Conservation (phyloP, 2,888 invertebrate species). For the Aphidius colemani region DNA sequence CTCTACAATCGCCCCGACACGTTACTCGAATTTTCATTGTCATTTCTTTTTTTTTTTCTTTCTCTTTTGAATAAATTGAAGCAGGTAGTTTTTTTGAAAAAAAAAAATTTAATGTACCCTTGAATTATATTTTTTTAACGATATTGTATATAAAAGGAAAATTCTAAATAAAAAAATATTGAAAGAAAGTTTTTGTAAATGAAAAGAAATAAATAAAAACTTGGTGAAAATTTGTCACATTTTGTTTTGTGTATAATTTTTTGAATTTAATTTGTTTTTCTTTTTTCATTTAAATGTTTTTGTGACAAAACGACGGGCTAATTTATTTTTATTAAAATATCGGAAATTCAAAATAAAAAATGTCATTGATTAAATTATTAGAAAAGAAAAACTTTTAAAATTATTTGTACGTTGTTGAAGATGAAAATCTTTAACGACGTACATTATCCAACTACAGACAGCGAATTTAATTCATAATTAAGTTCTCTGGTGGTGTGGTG, state of each 20-base stretch:
- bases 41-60: slow-evolving; percentile 1
- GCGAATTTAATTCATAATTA: slow-evolving; percentile 53
- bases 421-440: slow-evolving; percentile 8
- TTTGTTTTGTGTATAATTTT: not conserved
- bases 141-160: not conserved
- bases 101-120: not conserved
- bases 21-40: not conserved
- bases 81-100: not conserved
- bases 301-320: too few species aligned
- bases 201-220: slow-evolving; percentile 1
- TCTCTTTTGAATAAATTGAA: not conserved
- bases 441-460: slow-evolving; percentile 30
- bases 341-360: too few species aligned
- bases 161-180: not conserved
- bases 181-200: not conserved
- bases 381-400: not conserved
- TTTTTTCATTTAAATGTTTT: not conserved
- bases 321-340: too few species aligned
- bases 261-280: not conserved
- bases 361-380: not conserved
- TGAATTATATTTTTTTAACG: not conserved
- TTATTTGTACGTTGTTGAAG: too few species aligned
- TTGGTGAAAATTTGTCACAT: not conserved
- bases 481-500: slow-evolving; percentile 37
- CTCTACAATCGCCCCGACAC: too few species aligned